A percentile compares a stretch with the other conserved stretches of the same genome.
phyloP scores from a whole-genome alignment of 2,797 vertebrate genomes.

The Scolopax rusticola region DNA sequence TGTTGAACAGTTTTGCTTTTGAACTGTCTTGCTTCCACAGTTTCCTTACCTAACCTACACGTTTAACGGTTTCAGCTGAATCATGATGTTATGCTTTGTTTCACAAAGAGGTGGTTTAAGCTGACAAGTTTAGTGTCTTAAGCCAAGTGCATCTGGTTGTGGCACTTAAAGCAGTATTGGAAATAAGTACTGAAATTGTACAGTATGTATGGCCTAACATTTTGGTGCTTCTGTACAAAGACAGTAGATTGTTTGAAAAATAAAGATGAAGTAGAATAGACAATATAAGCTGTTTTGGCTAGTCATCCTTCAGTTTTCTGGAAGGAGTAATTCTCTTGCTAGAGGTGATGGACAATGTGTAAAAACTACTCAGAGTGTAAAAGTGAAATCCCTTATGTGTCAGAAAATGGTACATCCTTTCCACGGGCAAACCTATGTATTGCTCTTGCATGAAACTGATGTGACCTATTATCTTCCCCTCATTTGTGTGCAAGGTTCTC shows the following conservation, averaged over 20 bases:
- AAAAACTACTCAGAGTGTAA: background rate
- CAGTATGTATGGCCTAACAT: background rate
- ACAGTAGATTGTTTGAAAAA: background rate
- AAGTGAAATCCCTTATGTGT: background rate
- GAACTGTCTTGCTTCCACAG: background rate
- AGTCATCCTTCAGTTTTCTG: background rate
- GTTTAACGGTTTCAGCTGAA: background rate
- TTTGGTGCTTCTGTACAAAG: background rate
- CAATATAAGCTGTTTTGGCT: background rate
- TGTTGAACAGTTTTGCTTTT: background rate
- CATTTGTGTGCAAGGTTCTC: background rate
- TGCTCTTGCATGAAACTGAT: background rate
- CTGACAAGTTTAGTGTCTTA: background rate
- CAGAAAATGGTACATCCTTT: background rate
- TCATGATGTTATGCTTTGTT: background rate
- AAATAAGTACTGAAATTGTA: background rate
- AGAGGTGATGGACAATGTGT: background rate
- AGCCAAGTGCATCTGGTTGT: background rate
- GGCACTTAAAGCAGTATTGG: background rate
- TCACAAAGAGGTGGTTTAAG: background rate
- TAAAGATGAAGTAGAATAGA: background rate
- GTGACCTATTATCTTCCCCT: background rate
- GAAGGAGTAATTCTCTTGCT: background rate
- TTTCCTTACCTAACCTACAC: background rate
- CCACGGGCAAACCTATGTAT: fast-evolving